Evolutionary conservation across 2,888 invertebrate species (phyloP).

Genomic region (Prosopocoilus inquinatus): DNA sequence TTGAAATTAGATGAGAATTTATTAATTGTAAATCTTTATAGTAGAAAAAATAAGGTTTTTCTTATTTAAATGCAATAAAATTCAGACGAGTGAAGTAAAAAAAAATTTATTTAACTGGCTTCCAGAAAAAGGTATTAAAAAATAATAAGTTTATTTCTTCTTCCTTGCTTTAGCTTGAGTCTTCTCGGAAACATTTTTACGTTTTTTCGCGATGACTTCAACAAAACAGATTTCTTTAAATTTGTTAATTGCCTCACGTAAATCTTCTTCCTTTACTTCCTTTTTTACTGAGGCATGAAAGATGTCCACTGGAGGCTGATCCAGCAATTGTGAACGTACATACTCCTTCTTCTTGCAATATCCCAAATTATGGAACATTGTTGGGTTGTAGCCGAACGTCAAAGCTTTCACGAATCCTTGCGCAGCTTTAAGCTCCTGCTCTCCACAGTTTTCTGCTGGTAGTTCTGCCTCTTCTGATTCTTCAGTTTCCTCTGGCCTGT

Average conservation of each 20-base stretch:
- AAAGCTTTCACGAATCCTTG: slow-evolving; percentile 10
- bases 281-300: slow-evolving; percentile 3
- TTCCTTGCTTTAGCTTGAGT: background rate
- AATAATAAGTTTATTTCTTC: background rate
- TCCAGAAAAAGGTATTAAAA: background rate
- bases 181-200: background rate
- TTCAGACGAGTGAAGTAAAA: too few relatives aligned
- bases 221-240: slow-evolving; percentile 5
- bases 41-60: too few relatives aligned
- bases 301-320: slow-evolving; percentile 9
- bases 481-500: slow-evolving; percentile 7
- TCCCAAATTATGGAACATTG: slow-evolving; percentile 13
- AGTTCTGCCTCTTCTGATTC: slow-evolving; percentile 1
- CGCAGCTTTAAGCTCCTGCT: slow-evolving; percentile 2
- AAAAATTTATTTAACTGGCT: too few relatives aligned
- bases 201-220: slow-evolving; percentile 1
- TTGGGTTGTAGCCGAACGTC: slow-evolving; percentile 9
- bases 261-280: slow-evolving; percentile 2
- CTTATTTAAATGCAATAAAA: too few relatives aligned
- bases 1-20: too few relatives aligned
- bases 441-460: background rate
- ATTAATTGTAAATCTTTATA: too few relatives aligned
- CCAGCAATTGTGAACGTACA: slow-evolving; percentile 12
- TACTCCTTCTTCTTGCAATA: slow-evolving; percentile 15
- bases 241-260: background rate